phyloP scores from a whole-genome alignment of 2,797 vertebrate genomes.

The Paedocypris micromegethes region DNA sequence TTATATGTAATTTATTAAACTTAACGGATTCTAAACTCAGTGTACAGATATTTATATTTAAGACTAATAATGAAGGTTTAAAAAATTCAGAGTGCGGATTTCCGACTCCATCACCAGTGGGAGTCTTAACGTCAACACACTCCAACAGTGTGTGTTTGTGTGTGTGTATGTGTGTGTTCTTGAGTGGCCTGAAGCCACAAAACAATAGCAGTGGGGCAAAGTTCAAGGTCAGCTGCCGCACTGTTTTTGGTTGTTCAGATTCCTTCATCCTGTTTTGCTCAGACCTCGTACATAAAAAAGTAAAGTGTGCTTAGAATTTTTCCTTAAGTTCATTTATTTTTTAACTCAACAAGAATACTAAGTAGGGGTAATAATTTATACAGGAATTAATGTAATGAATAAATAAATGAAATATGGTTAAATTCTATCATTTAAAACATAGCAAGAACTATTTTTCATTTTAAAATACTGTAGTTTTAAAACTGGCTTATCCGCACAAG shows the following conservation, averaged over 20 bases:
- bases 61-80: constrained; percentile 23
- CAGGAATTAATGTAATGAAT: constrained; percentile 8
- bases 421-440: too few species aligned
- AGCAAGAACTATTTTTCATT: too few species aligned
- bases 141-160: constrained; percentile 19
- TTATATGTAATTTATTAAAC: neutral
- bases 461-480: too few species aligned
- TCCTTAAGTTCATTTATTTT: too few species aligned
- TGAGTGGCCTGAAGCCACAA: constrained; percentile 37
- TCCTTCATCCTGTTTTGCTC: constrained; percentile 49
- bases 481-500: neutral
- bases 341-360: too few species aligned
- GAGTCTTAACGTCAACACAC: constrained; percentile 36
- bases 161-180: constrained; percentile 8
- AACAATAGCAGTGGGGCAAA: constrained; percentile 45
- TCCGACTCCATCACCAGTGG: constrained; percentile 45
- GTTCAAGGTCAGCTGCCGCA: constrained; percentile 47
- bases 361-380: neutral
- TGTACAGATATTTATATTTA: too few species aligned
- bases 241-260: constrained; percentile 39
- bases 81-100: constrained; percentile 42
- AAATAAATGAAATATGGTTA: too few species aligned
- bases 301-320: constrained; percentile 46
- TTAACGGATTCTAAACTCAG: neutral
- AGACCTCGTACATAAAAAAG: constrained; percentile 36